A percentile compares a stretch with the other conserved stretches of the same genome.
phyloP scores from a whole-genome alignment of 2,888 invertebrate species.

The Meliscaeva auricollis region DNA sequence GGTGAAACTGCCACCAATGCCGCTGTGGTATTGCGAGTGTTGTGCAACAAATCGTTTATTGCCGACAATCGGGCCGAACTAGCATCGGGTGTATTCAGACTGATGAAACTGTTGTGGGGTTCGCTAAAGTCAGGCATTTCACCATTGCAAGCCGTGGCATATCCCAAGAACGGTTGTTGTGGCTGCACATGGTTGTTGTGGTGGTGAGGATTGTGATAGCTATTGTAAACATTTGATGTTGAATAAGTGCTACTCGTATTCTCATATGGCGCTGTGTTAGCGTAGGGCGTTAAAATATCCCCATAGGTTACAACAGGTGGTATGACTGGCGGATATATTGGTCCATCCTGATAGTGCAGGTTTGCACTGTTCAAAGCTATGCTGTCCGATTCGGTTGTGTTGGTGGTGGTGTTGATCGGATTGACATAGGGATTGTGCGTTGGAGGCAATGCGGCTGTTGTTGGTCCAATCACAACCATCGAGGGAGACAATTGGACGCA shows the following conservation, averaged over 20 bases:
- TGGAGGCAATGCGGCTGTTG: slow-evolving; percentile 40
- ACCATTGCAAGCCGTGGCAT: slow-evolving; percentile 73
- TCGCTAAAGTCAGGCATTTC: slow-evolving; percentile 63
- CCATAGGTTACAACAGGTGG: slow-evolving; percentile 79
- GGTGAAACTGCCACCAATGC: slow-evolving; percentile 80
- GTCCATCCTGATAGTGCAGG: slow-evolving; percentile 68
- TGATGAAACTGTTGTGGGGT: slow-evolving; percentile 79
- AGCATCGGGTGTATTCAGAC: slow-evolving; percentile 80
- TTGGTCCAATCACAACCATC: slow-evolving; percentile 24
- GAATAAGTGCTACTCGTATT: slow-evolving; percentile 57
- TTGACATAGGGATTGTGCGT: slow-evolving; percentile 59
- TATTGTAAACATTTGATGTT: slow-evolving; percentile 44
- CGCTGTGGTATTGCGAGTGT: slow-evolving; percentile 82
- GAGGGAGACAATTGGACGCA: slow-evolving; percentile 38
- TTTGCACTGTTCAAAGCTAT: slow-evolving; percentile 47
- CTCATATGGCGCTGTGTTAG: slow-evolving; percentile 76
- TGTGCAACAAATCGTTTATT: slow-evolving; percentile 83
- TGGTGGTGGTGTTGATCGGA: slow-evolving; percentile 59
- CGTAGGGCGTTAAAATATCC: slow-evolving; percentile 79
- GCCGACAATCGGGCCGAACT: slow-evolving; percentile 82
- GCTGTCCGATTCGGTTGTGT: slow-evolving; percentile 56
- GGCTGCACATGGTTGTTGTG: slow-evolving; percentile 54
- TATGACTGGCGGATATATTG: slow-evolving; percentile 66
- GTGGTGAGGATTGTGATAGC: slow-evolving; percentile 56
- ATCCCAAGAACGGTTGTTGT: slow-evolving; percentile 76